Conservation (phyloP, 53 echinoderm and acorn worm genomes). For the Apostichopus leukothele region DNA sequence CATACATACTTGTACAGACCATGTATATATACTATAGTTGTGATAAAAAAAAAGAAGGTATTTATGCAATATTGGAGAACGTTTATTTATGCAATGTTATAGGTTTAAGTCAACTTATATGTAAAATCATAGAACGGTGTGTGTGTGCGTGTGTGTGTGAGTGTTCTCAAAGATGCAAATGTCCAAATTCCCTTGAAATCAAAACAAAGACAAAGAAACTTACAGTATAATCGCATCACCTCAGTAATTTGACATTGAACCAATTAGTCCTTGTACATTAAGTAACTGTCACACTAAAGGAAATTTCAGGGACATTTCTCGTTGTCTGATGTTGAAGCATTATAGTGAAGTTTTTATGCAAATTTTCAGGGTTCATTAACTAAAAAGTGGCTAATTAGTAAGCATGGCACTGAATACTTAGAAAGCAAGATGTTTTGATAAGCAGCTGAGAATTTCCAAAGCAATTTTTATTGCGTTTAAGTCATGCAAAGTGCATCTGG, state of each 20-base stretch:
- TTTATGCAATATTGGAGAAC: slow-evolving; percentile 43
- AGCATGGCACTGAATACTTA: neutral
- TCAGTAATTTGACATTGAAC: neutral
- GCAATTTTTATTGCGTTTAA: neutral
- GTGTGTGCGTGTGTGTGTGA: neutral
- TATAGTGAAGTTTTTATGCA: neutral
- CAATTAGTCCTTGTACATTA: neutral
- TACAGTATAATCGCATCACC: neutral
- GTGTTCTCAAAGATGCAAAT: neutral
- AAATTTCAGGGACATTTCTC: neutral
- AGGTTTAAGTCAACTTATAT: neutral
- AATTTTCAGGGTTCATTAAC: neutral
- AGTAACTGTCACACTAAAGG: neutral
- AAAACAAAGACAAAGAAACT: neutral
- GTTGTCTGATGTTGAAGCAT: neutral
- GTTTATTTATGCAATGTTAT: slow-evolving; percentile 36
- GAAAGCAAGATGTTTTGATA: neutral
- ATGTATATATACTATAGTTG: slow-evolving; percentile 41
- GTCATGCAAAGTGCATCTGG: too few species aligned
- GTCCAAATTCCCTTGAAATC: neutral
- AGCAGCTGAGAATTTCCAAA: slow-evolving; percentile 1
- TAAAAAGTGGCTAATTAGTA: neutral
- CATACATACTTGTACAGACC: slow-evolving; percentile 35
- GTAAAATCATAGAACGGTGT: neutral
- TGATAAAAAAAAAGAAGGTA: slow-evolving; percentile 34